A percentile compares a stretch with the other conserved stretches of the same genome.
Evolutionary conservation across 1,140 invertebrate species (phyloP).

Genomic region (Drosophila melanogaster): Release_6_plus_ISO1_MT NT_033779.5:1371501-1372000

Average conservation of each 20-base stretch:
- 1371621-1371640: slow-evolving; percentile 26
- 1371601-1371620: slow-evolving; percentile 51
- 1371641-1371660: slow-evolving; percentile 16
- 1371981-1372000: slow-evolving; percentile 80
- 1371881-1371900: slow-evolving; percentile 38
- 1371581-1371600: slow-evolving; percentile 29
- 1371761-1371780: slow-evolving; percentile 61
- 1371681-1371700: slow-evolving; percentile 35
- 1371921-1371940: slow-evolving; percentile 56
- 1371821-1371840: slow-evolving; percentile 67
- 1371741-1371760: slow-evolving; percentile 79
- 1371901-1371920: slow-evolving; percentile 71
- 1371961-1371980: slow-evolving; percentile 73
- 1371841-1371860: slow-evolving; percentile 66
- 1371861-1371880: slow-evolving; percentile 32
- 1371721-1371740: slow-evolving; percentile 58
- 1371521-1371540: slow-evolving; percentile 37
- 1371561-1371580: slow-evolving; percentile 34
- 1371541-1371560: slow-evolving; percentile 35
- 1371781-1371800: slow-evolving; percentile 30
- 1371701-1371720: slow-evolving; percentile 75
- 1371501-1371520: slow-evolving; percentile 15
- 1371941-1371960: slow-evolving; percentile 68
- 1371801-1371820: slow-evolving; percentile 74
- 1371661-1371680: slow-evolving; percentile 70